Evolutionary conservation across 2,113 vertebrate species (phyloP), one percentile per base, ranked within the genome.

Genomic region (Otocyon megalotis): DNA sequence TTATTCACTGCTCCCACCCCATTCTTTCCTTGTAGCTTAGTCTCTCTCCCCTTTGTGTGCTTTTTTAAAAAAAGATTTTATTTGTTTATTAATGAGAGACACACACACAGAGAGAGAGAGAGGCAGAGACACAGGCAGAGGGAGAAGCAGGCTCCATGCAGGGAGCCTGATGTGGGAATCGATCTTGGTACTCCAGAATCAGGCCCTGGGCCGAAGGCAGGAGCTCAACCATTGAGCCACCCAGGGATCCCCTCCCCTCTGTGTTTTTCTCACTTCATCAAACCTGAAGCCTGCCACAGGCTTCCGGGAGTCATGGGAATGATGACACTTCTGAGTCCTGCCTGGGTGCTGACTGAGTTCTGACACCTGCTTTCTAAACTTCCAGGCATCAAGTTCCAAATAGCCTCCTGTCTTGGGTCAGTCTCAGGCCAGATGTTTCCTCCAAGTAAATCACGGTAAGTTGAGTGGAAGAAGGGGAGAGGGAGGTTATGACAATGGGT

Each of bases 401-500:
- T 12, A 26, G 15, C 24, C 16, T 32, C 15, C 63, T 26, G 8
- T 63, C 67, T n/a, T 26, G 13, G 35, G 58, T 20, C 60, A 22
- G 28, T 30, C 14, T 50, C 14, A 13, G 2, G 1, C 71, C 37
- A 60, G 63, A 19, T 28, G 62, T 13, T 11, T 72, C 93, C 76
- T 69, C 15, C 79, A 90, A 80, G 80, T 54, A 48, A 79, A 35
- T 1, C 1, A 0, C 71, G 43, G 24, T 2, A 28, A n/a, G 28
- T 11, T 11, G 14, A 62, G 67, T 32, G 26, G 53, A 80, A 87
- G 35, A 17, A 22, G 17, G 10, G 54, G 76, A 54, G 10, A 2
- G 0, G 14, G 2, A 8, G 12, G 28, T 30, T 19, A 2, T 6
- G 32, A 54, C 13, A 0, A 6, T 0, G 37, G 15, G 24, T 50